phyloP scores from a whole-genome alignment of 2,113 vertebrate species.

The Glareola pratincola region DNA sequence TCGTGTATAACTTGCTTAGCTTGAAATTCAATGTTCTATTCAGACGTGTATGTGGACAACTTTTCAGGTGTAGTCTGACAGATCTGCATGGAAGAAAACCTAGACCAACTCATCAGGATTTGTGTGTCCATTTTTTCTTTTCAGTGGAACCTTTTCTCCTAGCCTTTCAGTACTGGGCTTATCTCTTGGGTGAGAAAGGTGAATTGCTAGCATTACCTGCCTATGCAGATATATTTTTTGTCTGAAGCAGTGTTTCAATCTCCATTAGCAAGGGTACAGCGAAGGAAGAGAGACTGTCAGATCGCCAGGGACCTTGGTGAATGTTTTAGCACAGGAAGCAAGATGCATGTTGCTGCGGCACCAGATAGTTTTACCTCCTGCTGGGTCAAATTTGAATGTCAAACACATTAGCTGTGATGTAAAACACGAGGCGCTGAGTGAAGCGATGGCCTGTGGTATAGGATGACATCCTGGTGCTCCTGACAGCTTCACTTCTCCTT shows the following conservation, averaged over 20 bases:
- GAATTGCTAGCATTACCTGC: not conserved
- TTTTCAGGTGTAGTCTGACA: not conserved
- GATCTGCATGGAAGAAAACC: not conserved
- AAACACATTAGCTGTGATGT: slow-evolving; percentile 64
- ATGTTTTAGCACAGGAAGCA: slow-evolving; percentile 72
- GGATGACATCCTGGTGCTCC: slow-evolving; percentile 55
- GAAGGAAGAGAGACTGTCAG: not conserved
- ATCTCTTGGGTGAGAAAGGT: not conserved
- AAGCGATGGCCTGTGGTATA: slow-evolving; percentile 31
- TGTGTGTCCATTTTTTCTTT: not conserved
- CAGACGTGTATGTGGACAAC: not conserved
- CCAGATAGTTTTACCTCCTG: slow-evolving; percentile 71
- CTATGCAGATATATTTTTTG: not conserved
- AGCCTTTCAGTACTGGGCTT: not conserved
- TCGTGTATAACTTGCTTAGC: not conserved
- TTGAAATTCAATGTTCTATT: not conserved
- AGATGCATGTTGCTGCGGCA: slow-evolving; percentile 68
- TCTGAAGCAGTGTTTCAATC: slow-evolving; percentile 2
- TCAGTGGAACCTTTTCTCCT: not conserved
- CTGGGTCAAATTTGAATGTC: slow-evolving; percentile 70
- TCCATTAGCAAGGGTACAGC: not conserved
- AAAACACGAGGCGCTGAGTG: slow-evolving; percentile 68
- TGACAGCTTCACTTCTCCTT: slow-evolving; percentile 45
- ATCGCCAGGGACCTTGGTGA: slow-evolving; percentile 19
- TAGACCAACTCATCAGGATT: not conserved